These are phyloP conservation scores for Lasiommata megera DNA, from an alignment of 2,888 invertebrate genomes.

Conservation along the genomic window DNA sequence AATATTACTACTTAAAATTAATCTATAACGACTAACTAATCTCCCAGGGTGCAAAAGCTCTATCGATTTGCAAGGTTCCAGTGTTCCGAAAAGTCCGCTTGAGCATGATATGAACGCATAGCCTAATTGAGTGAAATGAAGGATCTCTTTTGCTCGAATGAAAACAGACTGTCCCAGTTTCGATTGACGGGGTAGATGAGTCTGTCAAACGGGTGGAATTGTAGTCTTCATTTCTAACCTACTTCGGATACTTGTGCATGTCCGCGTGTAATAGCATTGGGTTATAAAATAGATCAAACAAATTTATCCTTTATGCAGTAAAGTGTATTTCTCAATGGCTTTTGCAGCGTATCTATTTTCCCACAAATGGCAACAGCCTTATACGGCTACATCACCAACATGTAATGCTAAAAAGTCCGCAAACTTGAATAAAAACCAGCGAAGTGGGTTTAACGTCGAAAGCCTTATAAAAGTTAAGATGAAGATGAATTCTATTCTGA, in stretches of 20 bases:
- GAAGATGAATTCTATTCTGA: too few relatives aligned
- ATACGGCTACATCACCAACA: too few relatives aligned
- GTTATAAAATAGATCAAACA: conserved; percentile 4
- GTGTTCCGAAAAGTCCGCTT: too few relatives aligned
- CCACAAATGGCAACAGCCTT: neutral
- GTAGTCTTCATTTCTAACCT: conserved; percentile 21
- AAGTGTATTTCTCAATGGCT: neutral
- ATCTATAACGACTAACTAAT: too few relatives aligned
- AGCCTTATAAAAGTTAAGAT: too few relatives aligned
- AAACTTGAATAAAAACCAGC: too few relatives aligned
- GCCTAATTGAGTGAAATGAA: neutral
- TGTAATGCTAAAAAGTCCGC: too few relatives aligned
- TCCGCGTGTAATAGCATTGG: neutral
- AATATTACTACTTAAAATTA: too few relatives aligned
- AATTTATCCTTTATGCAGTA: neutral
- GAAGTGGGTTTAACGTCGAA: neutral
- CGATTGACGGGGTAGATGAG: conserved; percentile 14
- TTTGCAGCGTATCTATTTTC: neutral
- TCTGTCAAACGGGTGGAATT: conserved; percentile 18
- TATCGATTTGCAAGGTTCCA: too few relatives aligned
- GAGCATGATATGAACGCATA: too few relatives aligned
- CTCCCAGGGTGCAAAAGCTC: too few relatives aligned
- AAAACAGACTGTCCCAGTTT: conserved; percentile 12
- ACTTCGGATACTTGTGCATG: conserved; percentile 21
- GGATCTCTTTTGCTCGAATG: neutral